These are phyloP conservation scores for Brachionus manjavacas DNA, from an alignment of 1,140 invertebrate species.

Conservation along the genomic window DNA sequence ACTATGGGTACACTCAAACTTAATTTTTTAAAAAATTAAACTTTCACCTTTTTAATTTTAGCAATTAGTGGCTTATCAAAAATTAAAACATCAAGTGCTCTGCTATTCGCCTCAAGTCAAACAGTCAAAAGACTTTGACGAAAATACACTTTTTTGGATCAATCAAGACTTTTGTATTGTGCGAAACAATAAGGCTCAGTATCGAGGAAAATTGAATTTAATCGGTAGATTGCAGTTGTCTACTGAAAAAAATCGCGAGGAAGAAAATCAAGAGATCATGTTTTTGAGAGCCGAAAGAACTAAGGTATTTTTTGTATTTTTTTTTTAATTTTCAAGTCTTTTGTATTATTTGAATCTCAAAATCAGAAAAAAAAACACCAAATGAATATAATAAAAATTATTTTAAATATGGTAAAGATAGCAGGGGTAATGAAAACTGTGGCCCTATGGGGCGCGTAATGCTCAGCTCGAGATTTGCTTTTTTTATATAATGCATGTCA, in stretches of 20 bases:
- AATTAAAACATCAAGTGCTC: slow-evolving; percentile 85
- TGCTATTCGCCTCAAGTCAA: slow-evolving; percentile 71
- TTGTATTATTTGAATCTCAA: no score
- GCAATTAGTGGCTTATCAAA: slow-evolving; percentile 91
- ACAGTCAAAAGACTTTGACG: slow-evolving; percentile 85
- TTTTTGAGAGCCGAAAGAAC: slow-evolving; percentile 63
- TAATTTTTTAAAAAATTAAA: slow-evolving; percentile 36
- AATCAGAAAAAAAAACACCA: no score
- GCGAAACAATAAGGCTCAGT: slow-evolving; percentile 82
- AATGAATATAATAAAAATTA: no score
- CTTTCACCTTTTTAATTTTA: slow-evolving; percentile 46
- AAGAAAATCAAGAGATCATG: slow-evolving; percentile 95
- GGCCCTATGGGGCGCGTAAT: no score
- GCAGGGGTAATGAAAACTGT: no score
- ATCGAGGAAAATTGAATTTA: slow-evolving; percentile 86
- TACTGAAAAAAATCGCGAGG: slow-evolving; percentile 81
- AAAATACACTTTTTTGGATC: slow-evolving; percentile 87
- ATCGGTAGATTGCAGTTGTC: slow-evolving; percentile 87
- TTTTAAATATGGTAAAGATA: no score
- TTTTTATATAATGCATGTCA: no score
- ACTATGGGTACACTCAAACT: slow-evolving; percentile 67
- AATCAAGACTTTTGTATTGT: slow-evolving; percentile 89
- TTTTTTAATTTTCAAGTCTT: not conserved
- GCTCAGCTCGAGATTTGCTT: no score
- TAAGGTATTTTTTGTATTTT: slow-evolving; percentile 2